phyloP scores from a whole-genome alignment of 2,888 invertebrate genomes.

The Eupithecia exiguata region DNA sequence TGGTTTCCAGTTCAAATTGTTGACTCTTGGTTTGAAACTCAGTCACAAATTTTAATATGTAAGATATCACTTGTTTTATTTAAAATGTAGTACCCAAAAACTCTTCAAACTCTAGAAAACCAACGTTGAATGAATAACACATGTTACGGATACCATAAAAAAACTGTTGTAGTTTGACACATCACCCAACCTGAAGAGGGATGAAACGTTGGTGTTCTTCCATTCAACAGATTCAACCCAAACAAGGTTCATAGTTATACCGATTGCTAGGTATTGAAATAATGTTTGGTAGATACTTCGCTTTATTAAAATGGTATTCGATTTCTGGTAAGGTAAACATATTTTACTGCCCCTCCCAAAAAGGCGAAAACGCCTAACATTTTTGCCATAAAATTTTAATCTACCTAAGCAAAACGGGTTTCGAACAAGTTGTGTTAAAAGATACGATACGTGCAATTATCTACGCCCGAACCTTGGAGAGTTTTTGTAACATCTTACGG shows the following conservation, averaged over 20 bases:
- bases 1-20: too few species aligned
- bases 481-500: slow-evolving; percentile 19
- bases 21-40: too few species aligned
- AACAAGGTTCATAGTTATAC: not conserved
- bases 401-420: slow-evolving; percentile 36
- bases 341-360: slow-evolving; percentile 30
- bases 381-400: slow-evolving; percentile 16
- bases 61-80: too few species aligned
- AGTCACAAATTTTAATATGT: too few species aligned
- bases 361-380: slow-evolving; percentile 12
- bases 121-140: not conserved
- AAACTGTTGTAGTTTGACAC: not conserved
- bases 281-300: slow-evolving; percentile 2
- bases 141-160: too few species aligned
- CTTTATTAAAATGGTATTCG: not conserved
- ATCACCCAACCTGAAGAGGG: too few species aligned
- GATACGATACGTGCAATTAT: slow-evolving; percentile 39
- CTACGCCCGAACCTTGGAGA: slow-evolving; percentile 36
- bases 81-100: too few species aligned
- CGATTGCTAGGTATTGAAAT: too few species aligned
- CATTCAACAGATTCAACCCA: not conserved
- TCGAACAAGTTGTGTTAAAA: slow-evolving; percentile 38
- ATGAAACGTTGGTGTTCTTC: not conserved
- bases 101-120: not conserved
- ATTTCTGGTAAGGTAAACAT: not conserved